Evolutionary conservation across 2,888 invertebrate genomes (phyloP), one percentile per base, ranked within the genome.

Genomic region (Orgyia antiqua): DNA sequence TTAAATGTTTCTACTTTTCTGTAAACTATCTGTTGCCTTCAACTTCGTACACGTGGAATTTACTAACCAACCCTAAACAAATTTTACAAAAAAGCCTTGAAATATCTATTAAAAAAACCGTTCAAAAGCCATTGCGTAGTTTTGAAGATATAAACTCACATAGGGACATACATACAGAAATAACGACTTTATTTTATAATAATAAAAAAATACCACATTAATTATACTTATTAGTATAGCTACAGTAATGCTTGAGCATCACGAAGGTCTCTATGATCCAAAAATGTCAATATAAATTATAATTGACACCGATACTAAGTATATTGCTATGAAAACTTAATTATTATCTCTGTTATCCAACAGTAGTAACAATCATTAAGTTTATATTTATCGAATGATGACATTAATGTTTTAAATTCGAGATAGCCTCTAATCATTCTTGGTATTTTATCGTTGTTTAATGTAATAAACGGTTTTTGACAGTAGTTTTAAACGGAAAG

Each of bases 341-440:
- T 36, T 13, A 29, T 32, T 40, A 27, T 39, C n/a, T n/a, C 28
- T 34, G 37, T 36, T 45, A 44, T 39, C 28, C 41, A 38, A 44
- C 36, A 41, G 20, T 30, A 33, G 13, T 28, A 34, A 31, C 46
- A 34, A 47, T 46, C 45, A 54, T 48, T 34, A 45, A 49, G 30
- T 49, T 45, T 53, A 51, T 51, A 52, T 47, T 51, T 49, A 39
- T 36, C 30, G 39, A 50, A 48, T 53, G 58, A 62, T 70, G 68
- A 66, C 62, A 69, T 68, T 58, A 63, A 57, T 64, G 58, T 62
- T 63, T 57, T 60, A 46, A 53, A 54, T 53, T 50, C 15, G 34
- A 42, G 73, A 73, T 73, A 73, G 65, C 73, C 73, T 69, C 52
- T 68, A 56, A 57, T 54, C 57, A 41, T 42, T 51, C 50, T 51